phyloP scores from a whole-genome alignment of 53 echinoderm and acorn worm genomes.

The Arbacia lixula region DNA sequence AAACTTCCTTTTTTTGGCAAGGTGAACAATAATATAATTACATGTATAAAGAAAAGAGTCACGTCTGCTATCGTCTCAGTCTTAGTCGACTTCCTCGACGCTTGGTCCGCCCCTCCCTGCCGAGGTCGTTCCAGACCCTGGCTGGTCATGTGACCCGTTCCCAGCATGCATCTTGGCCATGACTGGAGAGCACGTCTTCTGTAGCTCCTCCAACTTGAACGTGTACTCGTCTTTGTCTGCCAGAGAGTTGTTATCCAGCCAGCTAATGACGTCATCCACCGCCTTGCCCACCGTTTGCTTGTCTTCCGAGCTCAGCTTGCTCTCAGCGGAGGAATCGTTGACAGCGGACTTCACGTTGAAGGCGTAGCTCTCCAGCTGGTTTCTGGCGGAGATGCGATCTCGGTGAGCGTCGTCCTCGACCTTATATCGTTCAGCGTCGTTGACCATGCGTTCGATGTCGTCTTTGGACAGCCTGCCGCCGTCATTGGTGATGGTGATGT shows the following conservation, averaged over 20 bases:
- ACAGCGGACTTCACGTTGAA: constrained; percentile 81
- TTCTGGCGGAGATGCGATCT: constrained; percentile 78
- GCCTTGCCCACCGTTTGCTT: constrained; percentile 55
- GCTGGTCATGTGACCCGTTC: not conserved
- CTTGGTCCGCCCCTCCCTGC: constrained; percentile 61
- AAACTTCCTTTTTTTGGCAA: no score
- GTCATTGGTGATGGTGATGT: constrained; percentile 89
- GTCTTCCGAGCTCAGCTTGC: constrained; percentile 72
- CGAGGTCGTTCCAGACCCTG: not conserved
- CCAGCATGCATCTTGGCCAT: constrained; percentile 85
- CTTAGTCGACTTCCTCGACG: constrained; percentile 87
- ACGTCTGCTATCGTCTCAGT: no score
- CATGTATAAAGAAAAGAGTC: no score
- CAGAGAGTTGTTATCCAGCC: constrained; percentile 83
- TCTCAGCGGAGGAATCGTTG: constrained; percentile 67
- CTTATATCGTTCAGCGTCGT: constrained; percentile 88
- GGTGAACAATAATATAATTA: no score
- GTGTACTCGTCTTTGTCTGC: constrained; percentile 81
- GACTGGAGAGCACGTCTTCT: constrained; percentile 82
- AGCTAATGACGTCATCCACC: constrained; percentile 72
- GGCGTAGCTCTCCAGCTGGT: constrained; percentile 90
- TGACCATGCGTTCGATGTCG: constrained; percentile 90
- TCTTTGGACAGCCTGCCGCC: constrained; percentile 84
- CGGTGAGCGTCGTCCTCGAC: constrained; percentile 88
- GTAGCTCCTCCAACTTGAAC: constrained; percentile 81